These are phyloP conservation scores for Pteromalus puparum DNA, from an alignment of 1,140 invertebrate genomes.

Conservation along the genomic window DNA sequence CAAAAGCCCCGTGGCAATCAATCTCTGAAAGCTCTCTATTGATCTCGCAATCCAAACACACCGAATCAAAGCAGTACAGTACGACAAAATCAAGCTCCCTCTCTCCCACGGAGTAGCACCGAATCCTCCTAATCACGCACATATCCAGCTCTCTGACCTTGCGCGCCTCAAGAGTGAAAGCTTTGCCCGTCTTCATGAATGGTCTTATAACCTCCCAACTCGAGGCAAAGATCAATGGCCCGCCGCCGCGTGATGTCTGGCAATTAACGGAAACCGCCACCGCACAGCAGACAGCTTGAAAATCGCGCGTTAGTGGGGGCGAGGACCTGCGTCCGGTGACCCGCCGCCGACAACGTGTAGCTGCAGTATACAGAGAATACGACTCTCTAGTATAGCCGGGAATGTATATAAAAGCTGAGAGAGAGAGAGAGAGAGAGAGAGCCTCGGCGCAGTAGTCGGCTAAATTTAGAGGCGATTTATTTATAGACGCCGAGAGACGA, in stretches of 20 bases:
- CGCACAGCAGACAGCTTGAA: not conserved
- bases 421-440: not conserved
- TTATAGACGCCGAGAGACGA: conserved; percentile 34
- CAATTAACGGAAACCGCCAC: conserved; percentile 32
- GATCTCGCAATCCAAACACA: not conserved
- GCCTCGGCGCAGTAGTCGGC: not conserved
- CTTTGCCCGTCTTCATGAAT: not conserved
- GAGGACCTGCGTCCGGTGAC: conserved; percentile 41
- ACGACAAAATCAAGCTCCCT: too few species aligned
- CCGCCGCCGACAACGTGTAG: not conserved
- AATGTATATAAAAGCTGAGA: conserved; percentile 24
- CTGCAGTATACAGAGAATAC: not conserved
- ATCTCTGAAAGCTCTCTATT: not conserved
- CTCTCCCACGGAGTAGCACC: too few species aligned
- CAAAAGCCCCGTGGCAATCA: not conserved
- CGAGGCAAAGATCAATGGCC: conserved; percentile 45
- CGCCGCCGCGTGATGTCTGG: conserved; percentile 33
- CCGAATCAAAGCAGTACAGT: not conserved
- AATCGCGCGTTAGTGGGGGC: conserved; percentile 3
- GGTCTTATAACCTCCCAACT: not conserved
- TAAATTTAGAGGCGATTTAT: conserved; percentile 43
- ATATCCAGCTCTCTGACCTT: conserved; percentile 21
- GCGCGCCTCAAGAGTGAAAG: not conserved
- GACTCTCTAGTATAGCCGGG: not conserved
- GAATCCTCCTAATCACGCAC: not conserved